Conservation (phyloP, 2,797 vertebrate genomes). For the Peromyscus nudipes region DNA sequence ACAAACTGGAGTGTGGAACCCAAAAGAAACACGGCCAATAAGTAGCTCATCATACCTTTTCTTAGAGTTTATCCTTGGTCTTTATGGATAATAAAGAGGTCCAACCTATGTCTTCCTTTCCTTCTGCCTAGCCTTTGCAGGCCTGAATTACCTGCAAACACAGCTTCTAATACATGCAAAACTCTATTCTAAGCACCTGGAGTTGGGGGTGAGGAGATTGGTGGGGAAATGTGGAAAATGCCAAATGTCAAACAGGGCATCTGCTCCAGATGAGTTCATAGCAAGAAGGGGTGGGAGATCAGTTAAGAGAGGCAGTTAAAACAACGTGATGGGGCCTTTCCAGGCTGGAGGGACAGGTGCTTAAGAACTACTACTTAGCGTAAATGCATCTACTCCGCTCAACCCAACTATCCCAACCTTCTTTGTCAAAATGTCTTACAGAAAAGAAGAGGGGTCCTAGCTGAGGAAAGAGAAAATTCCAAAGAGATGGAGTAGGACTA, state of each 20-base stretch:
- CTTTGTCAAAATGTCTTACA: not conserved
- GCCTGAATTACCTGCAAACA: not conserved
- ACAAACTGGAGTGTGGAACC: not conserved
- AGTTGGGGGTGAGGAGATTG: not conserved
- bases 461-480: not conserved
- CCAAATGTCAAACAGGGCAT: not conserved
- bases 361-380: not conserved
- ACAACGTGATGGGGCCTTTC: not conserved
- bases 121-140: not conserved
- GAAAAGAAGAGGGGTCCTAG: not conserved
- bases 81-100: not conserved
- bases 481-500: not conserved
- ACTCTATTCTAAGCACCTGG: not conserved
- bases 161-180: not conserved
- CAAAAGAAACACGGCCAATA: not conserved
- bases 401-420: not conserved
- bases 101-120: not conserved
- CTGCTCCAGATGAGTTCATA: not conserved
- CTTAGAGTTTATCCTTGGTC: not conserved
- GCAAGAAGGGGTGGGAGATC: not conserved
- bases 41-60: not conserved
- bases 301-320: not conserved
- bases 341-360: not conserved
- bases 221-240: not conserved
- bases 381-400: not conserved